Evolutionary conservation across 2,113 vertebrate genomes (phyloP).

Genomic region (Rhagologus leucostigma): DNA sequence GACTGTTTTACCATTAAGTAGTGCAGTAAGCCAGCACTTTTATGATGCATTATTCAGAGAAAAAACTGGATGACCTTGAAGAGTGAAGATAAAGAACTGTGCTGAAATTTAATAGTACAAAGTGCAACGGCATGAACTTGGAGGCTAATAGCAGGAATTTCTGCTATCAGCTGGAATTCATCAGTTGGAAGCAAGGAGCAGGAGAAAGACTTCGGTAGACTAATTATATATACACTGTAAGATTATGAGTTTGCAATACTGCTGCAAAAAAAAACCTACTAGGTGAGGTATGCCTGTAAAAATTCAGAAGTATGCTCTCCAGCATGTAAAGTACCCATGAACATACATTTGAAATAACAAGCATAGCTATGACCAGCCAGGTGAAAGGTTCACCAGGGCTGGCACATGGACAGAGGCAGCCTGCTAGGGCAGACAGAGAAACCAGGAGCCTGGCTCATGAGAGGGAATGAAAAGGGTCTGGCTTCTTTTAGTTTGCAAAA

Average conservation of each 20-base stretch:
- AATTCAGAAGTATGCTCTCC: neutral
- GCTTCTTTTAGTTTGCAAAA: neutral
- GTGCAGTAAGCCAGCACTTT: neutral
- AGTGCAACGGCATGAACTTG: neutral
- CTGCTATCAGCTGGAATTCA: neutral
- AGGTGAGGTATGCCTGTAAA: neutral
- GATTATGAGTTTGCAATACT: neutral
- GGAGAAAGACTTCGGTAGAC: neutral
- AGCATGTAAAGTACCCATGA: accelerated
- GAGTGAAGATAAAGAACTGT: neutral
- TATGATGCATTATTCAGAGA: neutral
- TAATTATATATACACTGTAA: neutral
- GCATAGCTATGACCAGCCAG: neutral
- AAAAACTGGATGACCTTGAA: neutral
- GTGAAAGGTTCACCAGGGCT: neutral
- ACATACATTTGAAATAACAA: neutral
- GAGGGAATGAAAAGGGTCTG: neutral
- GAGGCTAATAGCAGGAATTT: neutral
- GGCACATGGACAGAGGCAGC: neutral
- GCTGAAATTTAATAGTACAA: neutral
- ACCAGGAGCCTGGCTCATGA: neutral
- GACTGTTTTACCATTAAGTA: neutral
- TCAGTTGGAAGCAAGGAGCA: neutral
- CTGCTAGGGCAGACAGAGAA: neutral
- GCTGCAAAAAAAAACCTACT: accelerated